Evolutionary conservation across 2,797 vertebrate species (phyloP).

Genomic region (Sus cebifrons): DNA sequence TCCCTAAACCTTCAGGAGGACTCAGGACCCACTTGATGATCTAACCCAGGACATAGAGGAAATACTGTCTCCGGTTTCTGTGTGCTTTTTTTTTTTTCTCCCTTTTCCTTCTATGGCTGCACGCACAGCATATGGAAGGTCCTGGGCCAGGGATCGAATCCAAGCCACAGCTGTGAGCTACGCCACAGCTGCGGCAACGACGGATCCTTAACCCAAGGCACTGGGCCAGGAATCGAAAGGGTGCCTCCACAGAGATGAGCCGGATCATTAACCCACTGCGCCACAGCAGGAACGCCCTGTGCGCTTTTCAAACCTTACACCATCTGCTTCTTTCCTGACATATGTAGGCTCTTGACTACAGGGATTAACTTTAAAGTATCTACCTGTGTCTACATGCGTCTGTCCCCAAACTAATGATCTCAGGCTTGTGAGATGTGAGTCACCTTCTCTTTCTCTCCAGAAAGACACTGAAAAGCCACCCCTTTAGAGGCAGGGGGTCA

Average conservation of each 20-base stretch:
- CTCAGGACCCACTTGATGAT: background rate
- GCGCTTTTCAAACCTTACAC: background rate
- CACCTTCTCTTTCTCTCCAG: conserved; percentile 52
- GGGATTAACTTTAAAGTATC: background rate
- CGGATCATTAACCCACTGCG: no score
- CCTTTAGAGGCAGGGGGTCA: conserved; percentile 66
- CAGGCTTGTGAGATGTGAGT: conserved; percentile 68
- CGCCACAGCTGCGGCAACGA: no score
- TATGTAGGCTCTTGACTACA: background rate
- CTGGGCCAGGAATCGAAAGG: no score
- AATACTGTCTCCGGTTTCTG: conserved; percentile 20
- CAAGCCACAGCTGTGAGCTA: no score
- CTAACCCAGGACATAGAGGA: background rate
- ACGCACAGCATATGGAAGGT: no score
- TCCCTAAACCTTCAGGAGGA: conserved; percentile 11
- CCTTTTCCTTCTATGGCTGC: no score
- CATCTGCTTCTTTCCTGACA: background rate
- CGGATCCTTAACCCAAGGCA: no score
- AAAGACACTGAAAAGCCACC: conserved; percentile 42
- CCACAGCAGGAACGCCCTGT: no score
- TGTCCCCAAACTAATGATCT: background rate
- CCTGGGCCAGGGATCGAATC: no score
- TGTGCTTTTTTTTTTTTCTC: no score
- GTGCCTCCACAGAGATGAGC: no score
- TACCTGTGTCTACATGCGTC: background rate